Percentiles rank a stretch among this genome's conserved stretches.
These are phyloP conservation scores for Wasmannia auropunctata DNA, from an alignment of 1,140 invertebrate species.

Conservation along the genomic window DNA sequence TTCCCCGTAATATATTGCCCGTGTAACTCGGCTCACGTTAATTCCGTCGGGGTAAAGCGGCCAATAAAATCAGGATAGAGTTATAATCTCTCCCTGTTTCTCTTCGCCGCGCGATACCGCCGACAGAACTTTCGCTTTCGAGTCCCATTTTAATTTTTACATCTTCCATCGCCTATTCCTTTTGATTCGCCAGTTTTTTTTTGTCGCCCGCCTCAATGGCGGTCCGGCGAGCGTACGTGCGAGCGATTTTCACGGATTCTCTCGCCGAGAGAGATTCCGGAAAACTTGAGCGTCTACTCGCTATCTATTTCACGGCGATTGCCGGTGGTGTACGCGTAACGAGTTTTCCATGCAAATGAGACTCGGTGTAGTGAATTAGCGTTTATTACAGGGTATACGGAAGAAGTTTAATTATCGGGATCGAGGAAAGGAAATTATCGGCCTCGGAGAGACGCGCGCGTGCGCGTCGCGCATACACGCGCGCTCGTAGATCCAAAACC, in stretches of 20 bases:
- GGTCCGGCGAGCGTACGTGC: background rate
- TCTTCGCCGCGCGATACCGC: background rate
- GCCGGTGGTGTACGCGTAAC: background rate
- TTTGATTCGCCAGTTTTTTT: background rate
- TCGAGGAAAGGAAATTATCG: background rate
- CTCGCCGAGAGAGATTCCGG: background rate
- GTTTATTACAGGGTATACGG: slow-evolving; percentile 30
- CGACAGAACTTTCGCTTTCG: background rate
- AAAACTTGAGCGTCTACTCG: slow-evolving; percentile 38
- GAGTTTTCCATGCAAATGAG: slow-evolving; percentile 47
- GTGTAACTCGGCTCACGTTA: slow-evolving; percentile 72
- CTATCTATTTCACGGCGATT: slow-evolving; percentile 41
- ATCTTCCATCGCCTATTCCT: background rate
- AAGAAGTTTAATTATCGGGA: slow-evolving; percentile 47
- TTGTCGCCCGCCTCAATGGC: background rate
- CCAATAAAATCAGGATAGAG: slow-evolving; percentile 74
- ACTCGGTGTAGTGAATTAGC: slow-evolving; percentile 19
- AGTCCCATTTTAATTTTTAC: background rate
- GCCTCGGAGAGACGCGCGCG: background rate
- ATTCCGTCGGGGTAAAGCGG: slow-evolving; percentile 68
- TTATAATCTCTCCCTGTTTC: slow-evolving; percentile 58
- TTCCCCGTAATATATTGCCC: slow-evolving; percentile 81
- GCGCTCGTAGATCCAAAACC: background rate
- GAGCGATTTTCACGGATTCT: slow-evolving; percentile 32
- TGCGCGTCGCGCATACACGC: too few relatives aligned